Percentiles rank a stretch among this genome's conserved stretches.
Conservation (phyloP, 2,113 vertebrate genomes). For the Progne subis region DNA sequence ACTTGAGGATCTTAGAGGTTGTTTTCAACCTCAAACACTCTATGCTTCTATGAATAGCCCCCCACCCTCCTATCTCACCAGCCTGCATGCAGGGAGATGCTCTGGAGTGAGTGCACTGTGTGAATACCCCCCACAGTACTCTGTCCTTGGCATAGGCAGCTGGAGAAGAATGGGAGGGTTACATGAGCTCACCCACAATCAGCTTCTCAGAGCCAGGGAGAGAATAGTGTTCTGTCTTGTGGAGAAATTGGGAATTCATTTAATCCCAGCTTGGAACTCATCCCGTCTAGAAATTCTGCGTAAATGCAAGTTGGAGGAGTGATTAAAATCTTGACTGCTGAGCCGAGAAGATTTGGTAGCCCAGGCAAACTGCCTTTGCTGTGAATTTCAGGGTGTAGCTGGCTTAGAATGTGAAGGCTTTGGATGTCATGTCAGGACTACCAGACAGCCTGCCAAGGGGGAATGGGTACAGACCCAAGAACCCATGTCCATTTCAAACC, state of each 20-base stretch:
- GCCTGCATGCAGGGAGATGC: neutral
- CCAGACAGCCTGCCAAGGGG: neutral
- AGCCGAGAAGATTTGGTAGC: neutral
- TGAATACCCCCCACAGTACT: conserved; percentile 41
- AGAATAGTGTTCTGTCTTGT: conserved; percentile 23
- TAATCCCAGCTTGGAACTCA: neutral
- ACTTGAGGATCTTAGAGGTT: neutral
- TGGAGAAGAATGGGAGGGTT: conserved; percentile 41
- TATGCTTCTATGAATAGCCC: neutral
- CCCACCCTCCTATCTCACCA: neutral
- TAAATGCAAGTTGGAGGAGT: neutral
- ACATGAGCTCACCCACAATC: conserved; percentile 44
- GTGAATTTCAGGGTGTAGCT: neutral
- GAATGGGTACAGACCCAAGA: neutral
- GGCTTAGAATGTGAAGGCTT: neutral
- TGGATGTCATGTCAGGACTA: neutral
- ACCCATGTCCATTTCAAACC: neutral
- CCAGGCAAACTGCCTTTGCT: neutral
- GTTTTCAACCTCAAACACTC: neutral
- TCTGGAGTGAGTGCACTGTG: neutral
- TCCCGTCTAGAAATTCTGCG: neutral
- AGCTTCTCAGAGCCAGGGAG: conserved; percentile 4
- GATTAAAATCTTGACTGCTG: neutral
- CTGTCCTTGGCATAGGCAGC: conserved; percentile 25
- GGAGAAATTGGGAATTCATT: conserved; percentile 8